A percentile compares a stretch with the other conserved stretches of the same genome.
Conservation (phyloP, 1,140 invertebrate genomes). For the Delia radicum region DNA sequence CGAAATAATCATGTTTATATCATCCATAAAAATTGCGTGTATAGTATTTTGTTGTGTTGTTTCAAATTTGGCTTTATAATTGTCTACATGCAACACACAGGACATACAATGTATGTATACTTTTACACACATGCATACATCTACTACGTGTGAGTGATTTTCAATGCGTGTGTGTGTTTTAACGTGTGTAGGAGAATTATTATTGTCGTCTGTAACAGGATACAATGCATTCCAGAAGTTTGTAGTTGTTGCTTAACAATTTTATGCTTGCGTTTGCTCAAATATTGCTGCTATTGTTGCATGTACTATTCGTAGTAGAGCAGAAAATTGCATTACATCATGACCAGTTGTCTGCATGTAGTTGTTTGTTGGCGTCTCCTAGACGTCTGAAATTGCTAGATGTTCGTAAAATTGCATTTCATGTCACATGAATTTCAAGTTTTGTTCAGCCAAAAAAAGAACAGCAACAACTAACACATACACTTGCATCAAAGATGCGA, state of each 20-base stretch:
- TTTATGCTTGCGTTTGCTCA: background rate
- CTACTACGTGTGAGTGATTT: too few relatives aligned
- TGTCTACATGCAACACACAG: background rate
- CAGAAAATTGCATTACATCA: background rate
- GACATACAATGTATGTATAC: background rate
- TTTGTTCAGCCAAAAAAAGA: background rate
- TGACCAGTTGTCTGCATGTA: background rate
- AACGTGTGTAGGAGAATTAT: background rate
- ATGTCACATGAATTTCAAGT: slow-evolving; percentile 1
- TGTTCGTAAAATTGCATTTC: background rate
- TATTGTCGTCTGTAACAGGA: background rate
- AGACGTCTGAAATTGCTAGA: background rate
- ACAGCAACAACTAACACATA: background rate
- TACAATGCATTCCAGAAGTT: background rate
- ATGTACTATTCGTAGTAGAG: background rate
- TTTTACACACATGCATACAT: background rate
- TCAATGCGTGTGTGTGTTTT: background rate
- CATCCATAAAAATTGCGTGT: background rate
- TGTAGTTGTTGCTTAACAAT: background rate
- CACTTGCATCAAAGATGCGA: background rate
- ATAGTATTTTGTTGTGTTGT: background rate
- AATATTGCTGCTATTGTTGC: background rate
- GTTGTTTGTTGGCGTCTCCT: background rate
- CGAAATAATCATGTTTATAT: background rate
- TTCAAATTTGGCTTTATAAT: background rate